Evolutionary conservation across 2,797 vertebrate genomes (phyloP), one percentile per base, ranked within the genome.

Genomic region (Carduelis carduelis): DNA sequence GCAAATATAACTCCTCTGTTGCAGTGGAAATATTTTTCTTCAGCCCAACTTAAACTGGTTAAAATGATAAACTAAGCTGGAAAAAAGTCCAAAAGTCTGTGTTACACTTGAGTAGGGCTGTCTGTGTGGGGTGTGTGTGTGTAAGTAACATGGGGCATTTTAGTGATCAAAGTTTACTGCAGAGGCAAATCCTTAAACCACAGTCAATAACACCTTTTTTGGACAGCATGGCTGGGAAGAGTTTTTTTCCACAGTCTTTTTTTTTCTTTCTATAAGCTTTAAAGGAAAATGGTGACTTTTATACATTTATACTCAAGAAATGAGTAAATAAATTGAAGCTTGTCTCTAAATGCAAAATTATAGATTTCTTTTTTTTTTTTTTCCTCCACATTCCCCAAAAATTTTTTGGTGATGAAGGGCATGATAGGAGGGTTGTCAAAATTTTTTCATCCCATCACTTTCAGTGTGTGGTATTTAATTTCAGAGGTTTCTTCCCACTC

Each of bases 381-480:
- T 4, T 2, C 2, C 7, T 2, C 2, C 7, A n/a, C 3, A 2
- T 41, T n/a, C 19, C 16, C 15, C 12, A 39, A 50, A 35, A 1
- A 1, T 27, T 72, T 65, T 80, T 72, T 50, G 35, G 11, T 57
- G 30, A 18, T 4, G 6, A 8, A 71, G 14, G 11, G 12, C 4
- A 15, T 18, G 6, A 27, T 41, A 22, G 12, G 26, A 72, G 5
- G 3, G 4, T 30, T 85, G 19, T 43, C n/a, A 80, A 57, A 47
- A 24, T 28, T n/a, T 5, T 53, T 95, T 69, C 39, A 39, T 66
- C 15, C 30, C 19, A 57, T 14, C 7, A 39, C 12, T 80, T 15
- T 55, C 8, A 5, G 43, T 55, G 26, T 74, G n/a, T n/a, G 12
- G 6, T 30, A 16, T 89, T 71, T 71, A 0, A 12, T 74, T 85